phyloP scores from a whole-genome alignment of 2,888 invertebrate species.

The Aricia artaxerxes region DNA sequence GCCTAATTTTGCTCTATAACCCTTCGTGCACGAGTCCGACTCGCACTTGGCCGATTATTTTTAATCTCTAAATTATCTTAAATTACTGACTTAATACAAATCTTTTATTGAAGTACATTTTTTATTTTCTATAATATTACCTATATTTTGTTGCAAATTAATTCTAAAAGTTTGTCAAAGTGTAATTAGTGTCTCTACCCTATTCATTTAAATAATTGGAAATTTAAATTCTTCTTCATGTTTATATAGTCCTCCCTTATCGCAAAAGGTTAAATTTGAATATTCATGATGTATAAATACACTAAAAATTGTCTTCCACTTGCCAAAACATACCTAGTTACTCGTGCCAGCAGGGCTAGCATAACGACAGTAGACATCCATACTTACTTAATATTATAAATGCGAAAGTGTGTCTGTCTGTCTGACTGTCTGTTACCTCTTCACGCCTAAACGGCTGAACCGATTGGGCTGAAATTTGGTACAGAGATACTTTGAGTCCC shows the following conservation, averaged over 20 bases:
- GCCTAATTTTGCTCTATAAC: too few relatives aligned
- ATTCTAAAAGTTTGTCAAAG: neutral
- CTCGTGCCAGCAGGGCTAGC: neutral
- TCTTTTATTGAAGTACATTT: neutral
- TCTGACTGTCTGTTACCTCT: too few relatives aligned
- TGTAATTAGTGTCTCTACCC: neutral
- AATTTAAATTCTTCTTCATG: neutral
- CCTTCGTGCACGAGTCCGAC: too few relatives aligned
- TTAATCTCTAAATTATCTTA: too few relatives aligned
- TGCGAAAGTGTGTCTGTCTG: too few relatives aligned
- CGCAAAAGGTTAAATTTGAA: neutral
- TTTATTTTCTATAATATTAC: neutral
- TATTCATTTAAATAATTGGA: slow-evolving; percentile 17
- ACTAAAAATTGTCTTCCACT: neutral
- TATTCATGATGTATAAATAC: slow-evolving; percentile 4
- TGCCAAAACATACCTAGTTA: neutral
- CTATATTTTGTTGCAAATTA: neutral
- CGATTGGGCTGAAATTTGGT: too few relatives aligned
- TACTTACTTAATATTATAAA: too few relatives aligned
- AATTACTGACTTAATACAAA: too few relatives aligned
- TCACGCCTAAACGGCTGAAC: too few relatives aligned
- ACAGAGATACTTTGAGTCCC: too few relatives aligned
- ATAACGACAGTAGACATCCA: too few relatives aligned
- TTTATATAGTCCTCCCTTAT: neutral
- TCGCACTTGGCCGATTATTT: too few relatives aligned